These are phyloP conservation scores for Paraescarpia echinospica DNA, from an alignment of 1,140 invertebrate species.

Conservation along the genomic window DNA sequence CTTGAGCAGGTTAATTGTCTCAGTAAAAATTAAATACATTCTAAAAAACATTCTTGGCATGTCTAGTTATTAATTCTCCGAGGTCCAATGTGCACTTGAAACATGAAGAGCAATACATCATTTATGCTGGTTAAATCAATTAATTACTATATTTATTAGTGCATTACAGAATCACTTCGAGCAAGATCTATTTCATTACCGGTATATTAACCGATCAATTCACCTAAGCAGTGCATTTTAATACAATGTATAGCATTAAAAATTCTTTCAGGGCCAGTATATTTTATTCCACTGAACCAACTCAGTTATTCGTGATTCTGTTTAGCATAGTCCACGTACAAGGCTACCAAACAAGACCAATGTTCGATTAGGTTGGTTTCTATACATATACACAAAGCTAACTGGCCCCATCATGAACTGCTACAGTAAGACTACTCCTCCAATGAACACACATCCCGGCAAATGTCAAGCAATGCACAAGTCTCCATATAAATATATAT, in stretches of 20 bases:
- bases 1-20: background rate
- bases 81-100: background rate
- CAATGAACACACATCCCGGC: background rate
- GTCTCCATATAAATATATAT: constrained; percentile 2
- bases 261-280: too few relatives aligned
- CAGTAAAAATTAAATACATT: background rate
- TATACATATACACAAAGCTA: background rate
- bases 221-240: too few relatives aligned
- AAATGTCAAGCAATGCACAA: background rate
- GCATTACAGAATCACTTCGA: background rate
- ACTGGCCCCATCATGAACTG: background rate
- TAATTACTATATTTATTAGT: background rate
- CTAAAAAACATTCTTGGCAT: background rate
- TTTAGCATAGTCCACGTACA: too few relatives aligned
- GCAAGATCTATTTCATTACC: too few relatives aligned
- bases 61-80: background rate
- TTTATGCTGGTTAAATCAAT: background rate
- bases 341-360: background rate
- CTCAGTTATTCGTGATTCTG: too few relatives aligned
- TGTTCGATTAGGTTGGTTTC: background rate
- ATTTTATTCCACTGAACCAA: too few relatives aligned
- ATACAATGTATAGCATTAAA: too few relatives aligned
- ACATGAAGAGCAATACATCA: background rate
- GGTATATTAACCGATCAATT: too few relatives aligned
- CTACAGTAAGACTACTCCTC: background rate